Conservation (phyloP, 2,113 vertebrate genomes). For the Coturnix japonica region DNA sequence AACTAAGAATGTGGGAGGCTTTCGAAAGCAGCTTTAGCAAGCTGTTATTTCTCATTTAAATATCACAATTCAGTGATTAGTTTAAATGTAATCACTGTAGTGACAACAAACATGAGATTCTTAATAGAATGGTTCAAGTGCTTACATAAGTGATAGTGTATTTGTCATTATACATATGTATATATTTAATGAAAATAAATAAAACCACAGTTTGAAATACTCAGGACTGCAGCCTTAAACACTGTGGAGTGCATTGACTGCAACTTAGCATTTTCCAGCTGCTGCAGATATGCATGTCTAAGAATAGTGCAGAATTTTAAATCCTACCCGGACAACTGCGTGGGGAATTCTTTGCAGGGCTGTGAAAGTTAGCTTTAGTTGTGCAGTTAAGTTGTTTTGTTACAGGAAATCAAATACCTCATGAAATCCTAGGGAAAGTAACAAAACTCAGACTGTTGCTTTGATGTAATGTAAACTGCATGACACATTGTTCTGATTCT, state of each 20-base stretch:
- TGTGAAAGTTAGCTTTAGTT: background rate
- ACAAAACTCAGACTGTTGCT: background rate
- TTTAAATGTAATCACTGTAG: background rate
- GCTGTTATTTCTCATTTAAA: background rate
- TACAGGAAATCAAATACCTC: background rate
- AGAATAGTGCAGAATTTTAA: constrained; percentile 69
- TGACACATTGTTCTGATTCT: background rate
- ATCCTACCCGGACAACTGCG: constrained; percentile 61
- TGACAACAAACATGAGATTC: background rate
- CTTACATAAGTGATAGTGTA: background rate
- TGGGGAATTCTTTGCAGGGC: constrained; percentile 65
- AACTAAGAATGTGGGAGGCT: background rate
- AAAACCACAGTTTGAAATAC: background rate
- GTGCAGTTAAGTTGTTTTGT: background rate
- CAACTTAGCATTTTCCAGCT: constrained; percentile 61
- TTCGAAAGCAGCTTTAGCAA: background rate
- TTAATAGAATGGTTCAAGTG: background rate
- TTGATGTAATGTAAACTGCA: background rate
- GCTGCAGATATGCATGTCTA: constrained; percentile 41
- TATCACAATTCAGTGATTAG: background rate
- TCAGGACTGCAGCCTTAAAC: background rate
- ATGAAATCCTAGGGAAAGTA: background rate
- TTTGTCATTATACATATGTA: too few species aligned
- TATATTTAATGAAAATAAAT: background rate
- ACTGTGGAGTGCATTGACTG: constrained; percentile 24